These are phyloP conservation scores for Rhyacophila evoluta DNA, from an alignment of 2,888 invertebrate species.

Conservation along the genomic window DNA sequence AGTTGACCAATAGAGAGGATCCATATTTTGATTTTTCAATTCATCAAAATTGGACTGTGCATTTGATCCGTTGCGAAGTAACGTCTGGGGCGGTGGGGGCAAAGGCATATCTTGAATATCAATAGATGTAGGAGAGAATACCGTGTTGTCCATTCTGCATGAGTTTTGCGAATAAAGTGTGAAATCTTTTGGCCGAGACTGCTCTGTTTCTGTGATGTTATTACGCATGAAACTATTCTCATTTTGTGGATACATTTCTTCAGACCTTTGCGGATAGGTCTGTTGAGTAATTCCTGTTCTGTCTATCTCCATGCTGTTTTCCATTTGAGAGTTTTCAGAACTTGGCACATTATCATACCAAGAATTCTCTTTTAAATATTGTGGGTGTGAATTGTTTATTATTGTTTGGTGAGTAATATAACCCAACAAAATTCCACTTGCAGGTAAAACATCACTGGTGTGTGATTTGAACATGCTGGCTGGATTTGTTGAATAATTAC, in stretches of 20 bases:
- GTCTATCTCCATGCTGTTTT: neutral
- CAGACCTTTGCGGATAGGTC: neutral
- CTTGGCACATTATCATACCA: neutral
- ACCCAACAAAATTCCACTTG: slow-evolving; percentile 44
- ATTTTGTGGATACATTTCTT: neutral
- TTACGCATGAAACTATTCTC: too few species aligned
- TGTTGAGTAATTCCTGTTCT: neutral
- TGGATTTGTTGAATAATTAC: slow-evolving; percentile 51
- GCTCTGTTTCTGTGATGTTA: neutral
- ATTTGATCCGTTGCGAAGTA: neutral
- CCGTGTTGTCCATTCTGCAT: neutral
- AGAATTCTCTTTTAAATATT: neutral
- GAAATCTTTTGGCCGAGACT: slow-evolving; percentile 1
- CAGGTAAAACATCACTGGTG: slow-evolving; percentile 39
- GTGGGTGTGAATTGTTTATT: slow-evolving; percentile 1
- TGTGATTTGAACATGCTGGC: slow-evolving; percentile 53
- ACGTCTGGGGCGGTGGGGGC: slow-evolving; percentile 78
- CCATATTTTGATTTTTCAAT: slow-evolving; percentile 57
- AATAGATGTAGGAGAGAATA: slow-evolving; percentile 31
- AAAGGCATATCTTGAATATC: slow-evolving; percentile 69
- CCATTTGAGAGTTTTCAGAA: neutral
- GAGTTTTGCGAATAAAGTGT: neutral
- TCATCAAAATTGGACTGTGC: slow-evolving; percentile 57
- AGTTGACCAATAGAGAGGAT: slow-evolving; percentile 78
- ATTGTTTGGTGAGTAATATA: slow-evolving; percentile 45